Base-by-base conservation (phyloP, 2,797 vertebrate genomes). In the Tenualosa ilisha region DNA sequence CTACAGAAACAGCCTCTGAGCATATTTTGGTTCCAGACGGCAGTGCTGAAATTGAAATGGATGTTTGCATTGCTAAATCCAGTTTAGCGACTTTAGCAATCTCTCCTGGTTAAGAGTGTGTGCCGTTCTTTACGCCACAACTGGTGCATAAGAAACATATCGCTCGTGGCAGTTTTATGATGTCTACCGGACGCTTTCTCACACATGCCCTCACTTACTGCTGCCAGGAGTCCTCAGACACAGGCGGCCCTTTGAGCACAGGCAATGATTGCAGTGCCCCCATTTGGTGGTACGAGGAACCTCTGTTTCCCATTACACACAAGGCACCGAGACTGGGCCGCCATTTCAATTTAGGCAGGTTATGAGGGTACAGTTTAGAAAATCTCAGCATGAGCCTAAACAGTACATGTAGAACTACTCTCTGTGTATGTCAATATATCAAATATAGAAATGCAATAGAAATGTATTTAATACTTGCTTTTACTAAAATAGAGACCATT, bases 181-280 rank as follows among this genome's bases (percentile, higher is more conserved):
- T 75, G 15, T 75, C 31, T 26, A 59, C n/a, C n/a, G 31, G 82
- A 22, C 51, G 46, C 50, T 31, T 86, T 82, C 82, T 43, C 63
- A 72, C 63, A 86, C 26, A 49, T 46, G 31, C 37, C 17, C 75
- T 68, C 15, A 37, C 68, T 75, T 75, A 40, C 12, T 75, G 68
- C 68, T 40, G 68, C 31, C 15, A 26, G 31, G 31, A 75, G 31
- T 43, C 31, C 31, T 37, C 31, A 75, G 15, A 31, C 13, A 40
- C 68, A 40, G 37, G 68, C 31, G 1, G 4, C 6, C 15, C 15
- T 31, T 37, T 75, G 68, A 17, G 22, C 15, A 12, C 86, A 92
- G 84, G 65, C 82, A 91, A 91, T 89, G 92, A 82, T 89, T 92
- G 50, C 86, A 94, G 93, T 91, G 61, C 93, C 95, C 93, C 92